Evolutionary conservation across 2,888 invertebrate genomes (phyloP).

Genomic region (Ephialtes manifestator): DNA sequence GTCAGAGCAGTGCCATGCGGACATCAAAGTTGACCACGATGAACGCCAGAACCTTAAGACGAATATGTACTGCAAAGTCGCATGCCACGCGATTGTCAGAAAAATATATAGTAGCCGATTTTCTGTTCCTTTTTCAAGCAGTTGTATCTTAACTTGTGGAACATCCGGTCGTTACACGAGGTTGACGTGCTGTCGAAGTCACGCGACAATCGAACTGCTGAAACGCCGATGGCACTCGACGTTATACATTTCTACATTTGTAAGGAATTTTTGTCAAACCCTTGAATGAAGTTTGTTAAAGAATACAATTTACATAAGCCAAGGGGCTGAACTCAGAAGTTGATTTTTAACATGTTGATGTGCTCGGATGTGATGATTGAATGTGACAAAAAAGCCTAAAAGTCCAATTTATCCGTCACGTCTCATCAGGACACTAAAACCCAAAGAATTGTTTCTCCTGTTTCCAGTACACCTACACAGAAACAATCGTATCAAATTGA

Average conservation of each 20-base stretch:
- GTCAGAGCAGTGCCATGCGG: constrained; percentile 5
- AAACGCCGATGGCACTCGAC: constrained; percentile 11
- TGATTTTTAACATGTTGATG: neutral
- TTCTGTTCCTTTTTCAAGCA: constrained; percentile 50
- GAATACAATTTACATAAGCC: neutral
- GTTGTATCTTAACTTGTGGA: constrained; percentile 57
- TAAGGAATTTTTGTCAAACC: neutral
- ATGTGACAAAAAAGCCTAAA: neutral
- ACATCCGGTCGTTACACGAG: constrained; percentile 67
- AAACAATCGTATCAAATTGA: constrained; percentile 12
- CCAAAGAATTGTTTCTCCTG: neutral
- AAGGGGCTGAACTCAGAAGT: neutral
- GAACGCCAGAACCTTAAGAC: constrained; percentile 20
- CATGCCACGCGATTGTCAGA: neutral
- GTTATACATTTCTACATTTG: constrained; percentile 4
- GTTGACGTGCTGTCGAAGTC: constrained; percentile 56
- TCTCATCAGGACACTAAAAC: neutral
- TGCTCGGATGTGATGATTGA: neutral
- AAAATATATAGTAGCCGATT: constrained; percentile 18
- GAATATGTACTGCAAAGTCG: neutral
- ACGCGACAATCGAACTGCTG: constrained; percentile 59
- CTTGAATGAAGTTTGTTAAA: neutral
- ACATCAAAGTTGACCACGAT: constrained; percentile 42
- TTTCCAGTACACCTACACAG: neutral
- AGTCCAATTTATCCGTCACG: neutral